Base-by-base conservation (phyloP, 2,113 vertebrate species). In the Lycaon pictus region DNA sequence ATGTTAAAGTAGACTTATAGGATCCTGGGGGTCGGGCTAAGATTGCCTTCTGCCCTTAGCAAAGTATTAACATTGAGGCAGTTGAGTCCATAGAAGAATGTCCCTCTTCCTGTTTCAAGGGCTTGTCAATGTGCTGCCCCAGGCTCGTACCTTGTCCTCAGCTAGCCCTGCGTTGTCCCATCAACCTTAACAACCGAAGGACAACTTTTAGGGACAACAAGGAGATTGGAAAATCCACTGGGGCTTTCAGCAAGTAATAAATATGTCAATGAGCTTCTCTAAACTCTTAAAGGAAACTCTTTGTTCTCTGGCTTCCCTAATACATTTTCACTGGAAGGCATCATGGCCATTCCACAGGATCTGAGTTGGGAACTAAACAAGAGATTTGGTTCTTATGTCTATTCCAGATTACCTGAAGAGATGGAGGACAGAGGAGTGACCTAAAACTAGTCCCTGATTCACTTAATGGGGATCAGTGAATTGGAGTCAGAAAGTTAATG, bases 231-330 rank as follows among this genome's bases (percentile, higher is more conserved):
- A 94, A 88, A 83, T n/a, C 94, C 43, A 76, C 37, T 85, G 81
- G 7, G 12, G 17, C 65, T 82, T 92, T 93, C 55, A 89, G n/a
- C 48, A 79, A 94, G 37, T 72, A 84, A 97, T 53, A 60, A 91
- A 88, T 48, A n/a, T 37, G 11, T 88, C 65, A 71, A 35, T 60
- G 37, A 92, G 48, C 43, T 85, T 96, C 88, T 17, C 35, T 88
- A 56, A 93, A 69, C 56, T 92, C 76, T 83, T 87, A 77, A 62
- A 93, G 82, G 69, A 97, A 84, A 65, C 35, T 4, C 8, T 55
- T 62, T 86, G 51, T 51, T 62, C 80, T 85, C 13, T 22, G 27
- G 37, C 43, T n/a, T 93, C 8, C 35, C 37, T 0, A 11, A 35
- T 8, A 65, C 32, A 86, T 71, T 95, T 83, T 87, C 37, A 27